Evolutionary conservation across 2,113 vertebrate species (phyloP).

Genomic region (Neodontobutis hainanensis): DNA sequence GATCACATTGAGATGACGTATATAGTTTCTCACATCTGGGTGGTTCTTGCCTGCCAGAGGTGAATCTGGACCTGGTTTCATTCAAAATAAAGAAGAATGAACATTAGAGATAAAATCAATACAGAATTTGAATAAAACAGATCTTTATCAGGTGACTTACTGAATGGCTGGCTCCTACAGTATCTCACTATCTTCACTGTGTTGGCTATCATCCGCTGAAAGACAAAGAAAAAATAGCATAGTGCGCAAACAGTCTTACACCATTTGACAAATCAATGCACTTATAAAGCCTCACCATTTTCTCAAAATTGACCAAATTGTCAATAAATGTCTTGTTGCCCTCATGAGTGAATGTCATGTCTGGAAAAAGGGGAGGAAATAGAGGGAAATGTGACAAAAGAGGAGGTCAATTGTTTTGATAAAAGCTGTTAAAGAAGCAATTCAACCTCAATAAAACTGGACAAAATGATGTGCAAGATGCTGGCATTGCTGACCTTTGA

Average conservation of each 20-base stretch:
- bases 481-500: constrained; percentile 87
- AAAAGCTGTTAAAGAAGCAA: constrained; percentile 12
- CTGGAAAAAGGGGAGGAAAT: constrained; percentile 77
- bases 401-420: constrained; percentile 6
- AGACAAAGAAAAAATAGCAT: constrained; percentile 55
- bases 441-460: constrained; percentile 9
- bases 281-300: constrained; percentile 88
- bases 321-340: constrained; percentile 97
- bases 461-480: constrained; percentile 6
- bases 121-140: too few species aligned
- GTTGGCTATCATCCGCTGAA: constrained; percentile 96
- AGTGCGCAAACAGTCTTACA: not conserved
- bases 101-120: not conserved
- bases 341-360: constrained; percentile 98
- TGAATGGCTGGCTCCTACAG: constrained; percentile 93
- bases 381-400: constrained; percentile 4
- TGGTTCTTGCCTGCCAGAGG: constrained; percentile 92
- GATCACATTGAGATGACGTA: constrained; percentile 94
- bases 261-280: constrained; percentile 12
- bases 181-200: constrained; percentile 91
- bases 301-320: constrained; percentile 98
- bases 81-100: not conserved
- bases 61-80: constrained; percentile 85
- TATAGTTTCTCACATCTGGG: constrained; percentile 90
- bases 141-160: constrained; percentile 79